Conservation (phyloP, 2,113 vertebrate genomes). For the Rhinoderma darwinii region DNA sequence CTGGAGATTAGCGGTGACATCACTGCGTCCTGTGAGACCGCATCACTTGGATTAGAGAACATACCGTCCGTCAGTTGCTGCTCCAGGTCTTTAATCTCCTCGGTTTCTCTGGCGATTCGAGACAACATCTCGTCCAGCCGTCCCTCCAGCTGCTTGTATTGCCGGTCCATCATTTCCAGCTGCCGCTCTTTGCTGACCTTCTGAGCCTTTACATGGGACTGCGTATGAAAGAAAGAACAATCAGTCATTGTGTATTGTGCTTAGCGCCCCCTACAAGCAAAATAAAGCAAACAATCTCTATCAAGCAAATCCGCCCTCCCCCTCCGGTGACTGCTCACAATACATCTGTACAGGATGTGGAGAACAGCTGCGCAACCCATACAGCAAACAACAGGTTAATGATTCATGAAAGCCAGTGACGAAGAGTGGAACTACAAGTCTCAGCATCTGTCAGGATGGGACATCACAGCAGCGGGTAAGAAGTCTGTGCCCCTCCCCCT, state of each 20-base stretch:
- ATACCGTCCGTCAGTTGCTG: slow-evolving; percentile 91
- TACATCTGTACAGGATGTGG: too few relatives aligned
- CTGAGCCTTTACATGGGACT: slow-evolving; percentile 80
- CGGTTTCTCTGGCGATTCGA: slow-evolving; percentile 87
- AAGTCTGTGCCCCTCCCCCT: too few relatives aligned
- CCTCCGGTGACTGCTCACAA: too few relatives aligned
- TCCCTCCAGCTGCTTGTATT: slow-evolving; percentile 80
- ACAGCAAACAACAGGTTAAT: too few relatives aligned
- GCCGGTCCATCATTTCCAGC: slow-evolving; percentile 81
- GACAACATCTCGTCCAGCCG: slow-evolving; percentile 85
- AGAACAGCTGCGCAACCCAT: too few relatives aligned
- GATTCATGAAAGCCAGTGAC: too few relatives aligned
- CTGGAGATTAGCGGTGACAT: not conserved
- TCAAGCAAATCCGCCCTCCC: too few relatives aligned
- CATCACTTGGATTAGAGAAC: not conserved
- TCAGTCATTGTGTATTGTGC: too few relatives aligned
- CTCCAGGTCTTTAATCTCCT: slow-evolving; percentile 93
- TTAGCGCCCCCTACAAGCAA: too few relatives aligned
- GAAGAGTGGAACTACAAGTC: not conserved
- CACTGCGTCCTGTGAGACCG: not conserved
- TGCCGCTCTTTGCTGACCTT: slow-evolving; percentile 76
- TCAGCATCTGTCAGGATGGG: not conserved
- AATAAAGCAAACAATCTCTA: too few relatives aligned
- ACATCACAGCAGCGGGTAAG: too few relatives aligned
- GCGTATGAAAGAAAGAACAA: not conserved